Evolutionary conservation across 2,113 vertebrate species (phyloP).

Genomic region (Misgurnus mizolepis): DNA sequence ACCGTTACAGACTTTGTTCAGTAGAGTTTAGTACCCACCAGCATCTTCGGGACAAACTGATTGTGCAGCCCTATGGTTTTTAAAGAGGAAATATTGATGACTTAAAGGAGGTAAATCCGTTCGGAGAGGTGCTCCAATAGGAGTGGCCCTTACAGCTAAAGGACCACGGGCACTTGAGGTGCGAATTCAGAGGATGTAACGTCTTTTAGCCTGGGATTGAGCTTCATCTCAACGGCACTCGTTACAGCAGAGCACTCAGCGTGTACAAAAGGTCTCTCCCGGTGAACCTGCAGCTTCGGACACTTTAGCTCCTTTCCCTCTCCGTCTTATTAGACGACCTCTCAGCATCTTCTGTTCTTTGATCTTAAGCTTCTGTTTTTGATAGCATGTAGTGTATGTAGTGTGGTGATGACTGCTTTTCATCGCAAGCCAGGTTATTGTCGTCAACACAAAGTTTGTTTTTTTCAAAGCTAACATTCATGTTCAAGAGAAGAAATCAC

Average conservation of each 20-base stretch:
- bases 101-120: conserved; percentile 47
- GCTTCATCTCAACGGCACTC: conserved; percentile 61
- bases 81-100: conserved; percentile 38
- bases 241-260: conserved; percentile 68
- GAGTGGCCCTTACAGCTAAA: conserved; percentile 51
- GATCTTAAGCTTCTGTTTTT: conserved; percentile 38
- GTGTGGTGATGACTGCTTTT: conserved; percentile 24
- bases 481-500: too few relatives aligned
- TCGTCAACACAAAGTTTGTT: conserved; percentile 31
- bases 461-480: too few relatives aligned
- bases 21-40: not conserved
- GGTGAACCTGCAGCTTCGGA: conserved; percentile 55
- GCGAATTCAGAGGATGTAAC: conserved; percentile 52
- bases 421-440: conserved; percentile 25
- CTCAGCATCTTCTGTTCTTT: conserved; percentile 27
- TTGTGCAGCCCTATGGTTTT: conserved; percentile 9
- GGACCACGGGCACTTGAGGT: conserved; percentile 55
- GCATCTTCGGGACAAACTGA: not conserved
- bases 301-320: conserved; percentile 57
- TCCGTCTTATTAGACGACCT: conserved; percentile 54
- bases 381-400: conserved; percentile 30
- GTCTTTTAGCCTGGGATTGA: conserved; percentile 59
- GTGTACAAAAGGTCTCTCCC: conserved; percentile 64
- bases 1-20: too few relatives aligned
- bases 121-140: conserved; percentile 42